These are phyloP conservation scores for Lepilemur ruficaudatus DNA, from an alignment of 2,797 vertebrate genomes.

Conservation along the genomic window DNA sequence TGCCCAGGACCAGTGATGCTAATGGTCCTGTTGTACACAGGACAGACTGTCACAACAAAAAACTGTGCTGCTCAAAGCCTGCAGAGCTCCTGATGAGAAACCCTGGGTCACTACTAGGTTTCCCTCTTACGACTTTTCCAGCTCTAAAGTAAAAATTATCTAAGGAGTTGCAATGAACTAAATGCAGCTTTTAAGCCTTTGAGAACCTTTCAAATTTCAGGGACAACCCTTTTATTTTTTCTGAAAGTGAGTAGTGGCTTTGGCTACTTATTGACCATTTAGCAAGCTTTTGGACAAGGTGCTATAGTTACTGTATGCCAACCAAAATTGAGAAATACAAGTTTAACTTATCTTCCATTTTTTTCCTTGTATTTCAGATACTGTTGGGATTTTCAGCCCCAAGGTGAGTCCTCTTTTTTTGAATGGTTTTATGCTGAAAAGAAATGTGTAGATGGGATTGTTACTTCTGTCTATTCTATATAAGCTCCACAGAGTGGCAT, in stretches of 20 bases:
- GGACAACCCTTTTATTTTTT: neutral
- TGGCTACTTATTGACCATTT: neutral
- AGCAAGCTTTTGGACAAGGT: neutral
- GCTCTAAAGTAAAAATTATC: neutral
- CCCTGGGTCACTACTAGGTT: too few relatives aligned
- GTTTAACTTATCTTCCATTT: neutral
- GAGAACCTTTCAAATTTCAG: neutral
- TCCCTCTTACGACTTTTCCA: neutral
- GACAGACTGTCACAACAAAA: neutral
- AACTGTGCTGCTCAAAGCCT: neutral
- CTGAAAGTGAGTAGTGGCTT: neutral
- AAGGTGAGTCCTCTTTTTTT: slow-evolving; percentile 83
- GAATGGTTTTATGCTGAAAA: neutral
- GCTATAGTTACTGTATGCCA: neutral
- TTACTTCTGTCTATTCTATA: slow-evolving; percentile 17
- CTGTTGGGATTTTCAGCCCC: slow-evolving; percentile 76
- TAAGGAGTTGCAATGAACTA: neutral
- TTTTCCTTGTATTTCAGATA: slow-evolving; percentile 82
- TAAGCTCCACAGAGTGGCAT: neutral
- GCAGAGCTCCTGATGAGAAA: neutral
- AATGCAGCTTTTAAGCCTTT: neutral
- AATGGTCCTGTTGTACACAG: neutral
- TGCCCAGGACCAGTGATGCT: neutral
- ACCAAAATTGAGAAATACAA: neutral
- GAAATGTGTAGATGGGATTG: neutral